Evolutionary conservation across 1,140 invertebrate genomes (phyloP).

Genomic region (Hypsibius dujardini): DNA sequence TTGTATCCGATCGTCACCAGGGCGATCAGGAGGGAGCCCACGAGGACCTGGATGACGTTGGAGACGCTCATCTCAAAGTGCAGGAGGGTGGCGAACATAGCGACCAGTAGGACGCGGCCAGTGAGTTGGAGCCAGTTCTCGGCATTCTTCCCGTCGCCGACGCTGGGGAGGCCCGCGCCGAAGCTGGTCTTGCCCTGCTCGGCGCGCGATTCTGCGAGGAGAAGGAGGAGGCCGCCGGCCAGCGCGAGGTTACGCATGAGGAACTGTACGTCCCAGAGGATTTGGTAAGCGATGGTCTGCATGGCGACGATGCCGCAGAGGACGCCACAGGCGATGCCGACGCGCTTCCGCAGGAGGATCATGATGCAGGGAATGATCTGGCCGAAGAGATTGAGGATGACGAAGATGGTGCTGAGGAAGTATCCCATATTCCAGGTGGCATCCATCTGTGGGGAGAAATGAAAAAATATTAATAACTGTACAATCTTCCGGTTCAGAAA

Average conservation of each 20-base stretch:
- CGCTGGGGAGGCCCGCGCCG: slow-evolving; percentile 89
- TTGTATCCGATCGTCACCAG: slow-evolving; percentile 93
- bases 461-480: too few species aligned
- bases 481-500: too few species aligned
- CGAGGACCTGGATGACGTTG: slow-evolving; percentile 69
- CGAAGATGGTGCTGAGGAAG: slow-evolving; percentile 76
- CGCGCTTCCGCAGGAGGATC: slow-evolving; percentile 77
- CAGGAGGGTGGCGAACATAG: slow-evolving; percentile 95
- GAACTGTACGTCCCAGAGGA: slow-evolving; percentile 95
- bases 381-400: slow-evolving; percentile 77
- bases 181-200: slow-evolving; percentile 62
- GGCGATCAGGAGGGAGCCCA: slow-evolving; percentile 84
- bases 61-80: slow-evolving; percentile 76
- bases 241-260: slow-evolving; percentile 77
- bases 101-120: slow-evolving; percentile 81
- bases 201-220: slow-evolving; percentile 77
- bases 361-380: slow-evolving; percentile 86
- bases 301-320: slow-evolving; percentile 89
- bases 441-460: slow-evolving; percentile 59
- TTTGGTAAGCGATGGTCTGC: slow-evolving; percentile 55
- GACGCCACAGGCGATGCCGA: slow-evolving; percentile 79
- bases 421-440: slow-evolving; percentile 92
- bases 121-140: slow-evolving; percentile 91
- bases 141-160: slow-evolving; percentile 80
- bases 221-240: slow-evolving; percentile 77